Evolutionary conservation across 1,140 invertebrate genomes (phyloP).

Genomic region (Heliconius himera): DNA sequence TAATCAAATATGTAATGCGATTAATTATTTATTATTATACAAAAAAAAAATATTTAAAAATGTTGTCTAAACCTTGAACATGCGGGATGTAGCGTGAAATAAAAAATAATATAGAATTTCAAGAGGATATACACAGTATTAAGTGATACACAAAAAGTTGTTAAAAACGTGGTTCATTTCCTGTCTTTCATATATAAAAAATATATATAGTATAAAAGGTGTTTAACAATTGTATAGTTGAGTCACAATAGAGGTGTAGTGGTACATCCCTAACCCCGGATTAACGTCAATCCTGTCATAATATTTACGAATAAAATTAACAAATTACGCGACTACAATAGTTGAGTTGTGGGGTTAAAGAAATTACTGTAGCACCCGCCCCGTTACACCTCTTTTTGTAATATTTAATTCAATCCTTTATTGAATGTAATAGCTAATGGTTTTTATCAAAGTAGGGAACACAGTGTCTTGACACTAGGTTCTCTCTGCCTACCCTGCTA

Average conservation of each 20-base stretch:
- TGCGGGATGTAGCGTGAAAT: too few relatives aligned
- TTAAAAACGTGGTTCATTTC: neutral
- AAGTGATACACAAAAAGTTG: too few relatives aligned
- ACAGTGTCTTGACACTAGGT: too few relatives aligned
- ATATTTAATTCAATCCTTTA: neutral
- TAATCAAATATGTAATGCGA: too few relatives aligned
- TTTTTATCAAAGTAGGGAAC: neutral
- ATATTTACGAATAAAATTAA: constrained; percentile 42
- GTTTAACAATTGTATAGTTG: neutral
- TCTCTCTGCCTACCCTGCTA: too few relatives aligned
- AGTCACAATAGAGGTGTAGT: neutral
- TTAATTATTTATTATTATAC: too few relatives aligned
- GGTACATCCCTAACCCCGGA: constrained; percentile 27
- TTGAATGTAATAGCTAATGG: neutral
- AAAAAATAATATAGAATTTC: too few relatives aligned
- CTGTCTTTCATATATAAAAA: neutral
- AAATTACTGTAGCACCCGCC: constrained; percentile 18
- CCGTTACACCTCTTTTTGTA: constrained; percentile 10
- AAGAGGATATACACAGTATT: too few relatives aligned
- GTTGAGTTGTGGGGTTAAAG: constrained; percentile 13
- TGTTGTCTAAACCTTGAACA: too few relatives aligned
- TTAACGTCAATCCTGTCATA: constrained; percentile 31
- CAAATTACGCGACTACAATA: constrained; percentile 26
- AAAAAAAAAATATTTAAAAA: too few relatives aligned
- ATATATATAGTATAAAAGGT: constrained; percentile 4